phyloP scores from a whole-genome alignment of 2,113 vertebrate genomes.

The Lagopus leucura region DNA sequence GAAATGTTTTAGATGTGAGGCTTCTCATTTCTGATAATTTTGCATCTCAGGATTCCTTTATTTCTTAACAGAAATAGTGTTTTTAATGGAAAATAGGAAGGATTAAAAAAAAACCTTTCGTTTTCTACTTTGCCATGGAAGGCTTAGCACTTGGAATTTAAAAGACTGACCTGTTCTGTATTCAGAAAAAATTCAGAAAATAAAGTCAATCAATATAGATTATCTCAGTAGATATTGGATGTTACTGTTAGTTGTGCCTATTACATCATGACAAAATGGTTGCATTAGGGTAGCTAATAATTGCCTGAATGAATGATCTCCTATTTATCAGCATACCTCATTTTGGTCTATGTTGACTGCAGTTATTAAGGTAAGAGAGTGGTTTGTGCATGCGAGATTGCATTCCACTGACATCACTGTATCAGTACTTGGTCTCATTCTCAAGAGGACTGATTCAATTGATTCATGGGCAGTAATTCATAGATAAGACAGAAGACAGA shows the following conservation, averaged over 20 bases:
- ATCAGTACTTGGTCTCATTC: rapidly evolving
- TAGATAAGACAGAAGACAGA: background rate
- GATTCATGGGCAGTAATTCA: background rate
- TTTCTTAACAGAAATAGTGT: background rate
- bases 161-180: background rate
- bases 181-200: background rate
- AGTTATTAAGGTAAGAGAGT: background rate
- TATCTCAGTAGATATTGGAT: background rate
- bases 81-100: background rate
- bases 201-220: background rate
- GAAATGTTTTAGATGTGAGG: background rate
- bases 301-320: background rate
- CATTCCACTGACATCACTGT: background rate
- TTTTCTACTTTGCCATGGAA: background rate
- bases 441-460: background rate
- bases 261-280: background rate
- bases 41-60: background rate
- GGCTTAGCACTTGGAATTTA: background rate
- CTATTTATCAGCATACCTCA: background rate
- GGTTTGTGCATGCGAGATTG: background rate
- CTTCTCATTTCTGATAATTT: background rate
- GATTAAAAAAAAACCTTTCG: background rate
- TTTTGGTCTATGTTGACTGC: background rate
- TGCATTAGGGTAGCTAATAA: background rate
- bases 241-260: background rate